Evolutionary conservation across 2,888 invertebrate genomes (phyloP).

Genomic region (Drosophila barbarae): DNA sequence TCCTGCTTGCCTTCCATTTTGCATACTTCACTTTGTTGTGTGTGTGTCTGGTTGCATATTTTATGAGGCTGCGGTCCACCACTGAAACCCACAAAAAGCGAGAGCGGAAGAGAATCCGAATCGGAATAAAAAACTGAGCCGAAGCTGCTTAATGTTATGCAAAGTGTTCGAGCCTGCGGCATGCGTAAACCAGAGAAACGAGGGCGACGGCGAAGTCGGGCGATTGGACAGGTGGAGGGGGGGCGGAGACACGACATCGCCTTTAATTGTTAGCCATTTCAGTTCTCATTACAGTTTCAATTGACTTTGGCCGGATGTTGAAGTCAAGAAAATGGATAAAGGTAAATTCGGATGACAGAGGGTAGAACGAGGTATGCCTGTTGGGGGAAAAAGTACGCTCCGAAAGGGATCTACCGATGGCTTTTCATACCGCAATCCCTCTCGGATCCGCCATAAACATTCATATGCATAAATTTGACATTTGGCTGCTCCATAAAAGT

Average conservation of each 20-base stretch:
- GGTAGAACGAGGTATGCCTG: conserved; percentile 14
- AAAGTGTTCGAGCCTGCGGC: conserved; percentile 72
- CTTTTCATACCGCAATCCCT: conserved; percentile 26
- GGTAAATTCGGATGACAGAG: neutral
- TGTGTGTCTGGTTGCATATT: conserved; percentile 67
- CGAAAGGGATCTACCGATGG: neutral
- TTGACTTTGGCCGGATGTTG: conserved; percentile 59
- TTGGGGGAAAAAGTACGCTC: neutral
- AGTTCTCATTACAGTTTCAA: conserved; percentile 67
- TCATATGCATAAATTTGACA: conserved; percentile 47
- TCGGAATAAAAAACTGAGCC: conserved; percentile 48
- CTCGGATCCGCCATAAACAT: conserved; percentile 34
- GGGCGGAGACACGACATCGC: conserved; percentile 49
- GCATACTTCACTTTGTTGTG: conserved; percentile 62
- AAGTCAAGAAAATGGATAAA: neutral
- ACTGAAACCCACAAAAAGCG: conserved; percentile 43
- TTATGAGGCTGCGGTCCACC: conserved; percentile 65
- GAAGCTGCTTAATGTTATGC: conserved; percentile 68
- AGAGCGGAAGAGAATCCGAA: conserved; percentile 24
- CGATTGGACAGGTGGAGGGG: conserved; percentile 27
- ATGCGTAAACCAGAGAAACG: conserved; percentile 33
- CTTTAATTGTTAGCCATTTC: conserved; percentile 72
- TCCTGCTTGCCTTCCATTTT: conserved; percentile 38
- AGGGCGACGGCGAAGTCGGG: conserved; percentile 15
- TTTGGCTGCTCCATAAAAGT: conserved; percentile 40